These are phyloP conservation scores for Helicoverpa assulta DNA, from an alignment of 2,888 invertebrate genomes.

Conservation along the genomic window DNA sequence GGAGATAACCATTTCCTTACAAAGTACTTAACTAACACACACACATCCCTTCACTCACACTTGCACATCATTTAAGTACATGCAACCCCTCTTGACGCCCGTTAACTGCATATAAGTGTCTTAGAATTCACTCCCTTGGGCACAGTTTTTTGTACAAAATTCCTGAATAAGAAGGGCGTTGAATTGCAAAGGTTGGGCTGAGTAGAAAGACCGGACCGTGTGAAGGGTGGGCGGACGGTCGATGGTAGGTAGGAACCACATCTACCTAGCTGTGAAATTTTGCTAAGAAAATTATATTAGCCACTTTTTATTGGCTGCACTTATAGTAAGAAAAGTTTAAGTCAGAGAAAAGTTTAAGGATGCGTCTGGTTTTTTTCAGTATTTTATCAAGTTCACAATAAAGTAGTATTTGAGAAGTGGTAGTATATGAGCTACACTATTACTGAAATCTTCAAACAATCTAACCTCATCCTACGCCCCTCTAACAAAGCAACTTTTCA, in stretches of 20 bases:
- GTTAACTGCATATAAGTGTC: constrained; percentile 56
- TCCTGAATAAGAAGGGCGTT: constrained; percentile 43
- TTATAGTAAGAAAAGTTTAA: too few relatives aligned
- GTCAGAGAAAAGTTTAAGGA: too few relatives aligned
- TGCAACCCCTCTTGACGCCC: constrained; percentile 47
- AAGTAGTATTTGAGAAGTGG: too few relatives aligned
- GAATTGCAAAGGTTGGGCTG: constrained; percentile 21
- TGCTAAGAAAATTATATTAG: background rate
- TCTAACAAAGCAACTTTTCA: too few relatives aligned
- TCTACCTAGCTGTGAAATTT: background rate
- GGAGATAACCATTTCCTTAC: constrained; percentile 49
- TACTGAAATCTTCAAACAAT: background rate
- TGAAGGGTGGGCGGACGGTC: background rate
- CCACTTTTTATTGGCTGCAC: too few relatives aligned
- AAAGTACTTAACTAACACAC: constrained; percentile 27
- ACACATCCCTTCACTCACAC: constrained; percentile 7
- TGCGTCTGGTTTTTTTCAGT: too few relatives aligned
- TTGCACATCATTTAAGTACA: constrained; percentile 33
- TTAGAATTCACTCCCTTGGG: constrained; percentile 46
- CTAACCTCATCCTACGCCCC: too few relatives aligned
- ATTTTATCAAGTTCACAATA: too few relatives aligned
- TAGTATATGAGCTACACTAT: too few relatives aligned
- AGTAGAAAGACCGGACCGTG: background rate
- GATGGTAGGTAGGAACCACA: constrained; percentile 6
- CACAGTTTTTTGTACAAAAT: constrained; percentile 50